Percentiles rank a stretch among this genome's conserved stretches.
These are phyloP conservation scores for Columba livia DNA, from an alignment of 2,113 vertebrate genomes.

Conservation along the genomic window DNA sequence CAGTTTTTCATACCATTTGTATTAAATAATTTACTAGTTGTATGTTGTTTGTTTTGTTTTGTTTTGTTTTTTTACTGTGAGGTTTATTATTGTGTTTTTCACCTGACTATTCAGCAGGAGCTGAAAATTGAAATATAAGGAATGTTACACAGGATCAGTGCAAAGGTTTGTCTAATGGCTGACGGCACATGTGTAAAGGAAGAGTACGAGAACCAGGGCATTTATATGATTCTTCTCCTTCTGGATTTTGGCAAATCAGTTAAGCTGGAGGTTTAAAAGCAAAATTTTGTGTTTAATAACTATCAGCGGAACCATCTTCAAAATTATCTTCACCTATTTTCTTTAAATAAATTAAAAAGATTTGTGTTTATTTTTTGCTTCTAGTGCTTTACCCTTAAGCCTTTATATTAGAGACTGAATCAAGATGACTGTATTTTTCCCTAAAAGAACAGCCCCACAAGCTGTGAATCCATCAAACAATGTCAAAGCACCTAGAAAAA, in stretches of 20 bases:
- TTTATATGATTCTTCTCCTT: background rate
- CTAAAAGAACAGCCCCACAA: background rate
- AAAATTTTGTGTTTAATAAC: background rate
- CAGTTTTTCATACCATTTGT: background rate
- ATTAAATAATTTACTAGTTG: background rate
- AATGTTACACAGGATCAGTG: background rate
- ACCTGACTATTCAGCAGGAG: background rate
- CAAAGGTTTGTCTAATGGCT: background rate
- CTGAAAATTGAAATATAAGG: background rate
- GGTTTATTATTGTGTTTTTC: background rate
- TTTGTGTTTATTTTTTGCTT: background rate
- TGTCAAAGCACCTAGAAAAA: background rate
- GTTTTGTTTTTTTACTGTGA: background rate
- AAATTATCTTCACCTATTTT: background rate
- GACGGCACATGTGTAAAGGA: background rate
- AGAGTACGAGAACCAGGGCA: background rate
- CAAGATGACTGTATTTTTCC: background rate
- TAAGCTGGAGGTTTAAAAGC: background rate
- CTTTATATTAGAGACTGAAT: background rate
- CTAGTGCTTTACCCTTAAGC: background rate
- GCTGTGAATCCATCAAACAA: background rate
- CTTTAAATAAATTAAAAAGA: background rate
- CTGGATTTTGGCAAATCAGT: background rate
- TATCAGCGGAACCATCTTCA: background rate
- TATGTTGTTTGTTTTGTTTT: background rate